Percentiles rank a stretch among this genome's conserved stretches.
Conservation (phyloP, 1,140 invertebrate species). For the Leptinotarsa defecta region DNA sequence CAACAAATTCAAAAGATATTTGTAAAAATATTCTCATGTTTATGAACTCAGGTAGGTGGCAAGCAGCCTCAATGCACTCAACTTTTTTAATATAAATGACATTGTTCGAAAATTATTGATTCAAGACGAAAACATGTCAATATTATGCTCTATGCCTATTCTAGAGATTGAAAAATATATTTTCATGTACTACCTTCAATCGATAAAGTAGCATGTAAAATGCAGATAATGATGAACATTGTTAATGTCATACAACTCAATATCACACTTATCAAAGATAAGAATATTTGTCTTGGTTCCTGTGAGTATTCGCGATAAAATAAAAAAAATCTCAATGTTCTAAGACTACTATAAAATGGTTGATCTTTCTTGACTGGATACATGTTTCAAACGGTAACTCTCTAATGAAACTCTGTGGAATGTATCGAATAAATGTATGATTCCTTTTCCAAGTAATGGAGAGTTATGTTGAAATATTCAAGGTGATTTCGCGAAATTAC, state of each 20-base stretch:
- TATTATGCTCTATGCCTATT: too few species aligned
- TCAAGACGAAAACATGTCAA: too few species aligned
- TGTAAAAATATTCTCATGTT: too few species aligned
- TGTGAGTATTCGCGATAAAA: background rate
- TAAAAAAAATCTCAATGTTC: conserved; percentile 13
- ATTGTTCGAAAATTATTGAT: too few species aligned
- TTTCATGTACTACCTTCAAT: background rate
- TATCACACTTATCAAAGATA: background rate
- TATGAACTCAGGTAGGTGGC: too few species aligned
- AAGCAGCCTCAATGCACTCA: too few species aligned
- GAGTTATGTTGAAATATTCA: background rate
- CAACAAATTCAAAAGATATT: too few species aligned
- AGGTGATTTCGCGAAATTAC: background rate
- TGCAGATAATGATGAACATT: background rate
- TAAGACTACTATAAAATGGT: background rate
- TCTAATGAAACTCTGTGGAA: background rate
- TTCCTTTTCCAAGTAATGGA: background rate
- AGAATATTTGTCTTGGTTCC: background rate
- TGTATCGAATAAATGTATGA: background rate
- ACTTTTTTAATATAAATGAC: too few species aligned
- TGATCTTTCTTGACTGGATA: background rate
- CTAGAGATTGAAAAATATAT: too few species aligned
- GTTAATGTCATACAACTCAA: background rate
- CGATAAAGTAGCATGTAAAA: background rate
- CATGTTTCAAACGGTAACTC: background rate